Conservation (phyloP, 2,113 vertebrate genomes). For the Eclectus roratus region DNA sequence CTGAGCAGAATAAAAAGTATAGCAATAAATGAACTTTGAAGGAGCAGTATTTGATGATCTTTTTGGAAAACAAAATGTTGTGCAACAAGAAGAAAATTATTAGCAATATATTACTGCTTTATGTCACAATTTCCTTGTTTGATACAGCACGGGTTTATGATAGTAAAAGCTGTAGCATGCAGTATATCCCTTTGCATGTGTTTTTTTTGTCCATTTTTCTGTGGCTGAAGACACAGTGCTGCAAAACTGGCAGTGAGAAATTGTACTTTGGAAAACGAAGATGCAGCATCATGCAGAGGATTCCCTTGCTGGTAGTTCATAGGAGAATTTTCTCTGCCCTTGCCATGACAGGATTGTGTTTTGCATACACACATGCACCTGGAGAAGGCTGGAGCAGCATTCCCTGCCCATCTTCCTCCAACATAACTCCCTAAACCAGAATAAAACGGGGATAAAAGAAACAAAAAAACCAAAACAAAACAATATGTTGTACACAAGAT, state of each 20-base stretch:
- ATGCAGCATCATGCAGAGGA: accelerated
- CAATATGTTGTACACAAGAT: background rate
- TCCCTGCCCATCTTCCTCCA: background rate
- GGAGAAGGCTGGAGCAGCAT: background rate
- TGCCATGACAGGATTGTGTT: background rate
- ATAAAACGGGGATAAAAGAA: background rate
- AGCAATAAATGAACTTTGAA: background rate
- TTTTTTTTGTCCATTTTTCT: background rate
- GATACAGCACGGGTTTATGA: background rate
- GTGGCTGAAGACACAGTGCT: background rate
- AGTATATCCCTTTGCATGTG: background rate
- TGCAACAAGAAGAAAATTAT: background rate
- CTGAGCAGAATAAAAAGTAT: background rate
- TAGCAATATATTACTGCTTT: background rate
- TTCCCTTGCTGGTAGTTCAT: background rate
- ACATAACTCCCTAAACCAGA: background rate
- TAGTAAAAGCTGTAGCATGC: background rate
- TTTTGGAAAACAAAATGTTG: background rate
- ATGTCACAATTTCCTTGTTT: background rate
- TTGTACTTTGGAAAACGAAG: background rate
- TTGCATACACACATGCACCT: background rate
- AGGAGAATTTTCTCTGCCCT: background rate
- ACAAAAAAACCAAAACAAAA: background rate
- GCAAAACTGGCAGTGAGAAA: background rate
- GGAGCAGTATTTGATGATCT: background rate